These are phyloP conservation scores for Bombus huntii DNA, from an alignment of 1,140 invertebrate species.

Conservation along the genomic window DNA sequence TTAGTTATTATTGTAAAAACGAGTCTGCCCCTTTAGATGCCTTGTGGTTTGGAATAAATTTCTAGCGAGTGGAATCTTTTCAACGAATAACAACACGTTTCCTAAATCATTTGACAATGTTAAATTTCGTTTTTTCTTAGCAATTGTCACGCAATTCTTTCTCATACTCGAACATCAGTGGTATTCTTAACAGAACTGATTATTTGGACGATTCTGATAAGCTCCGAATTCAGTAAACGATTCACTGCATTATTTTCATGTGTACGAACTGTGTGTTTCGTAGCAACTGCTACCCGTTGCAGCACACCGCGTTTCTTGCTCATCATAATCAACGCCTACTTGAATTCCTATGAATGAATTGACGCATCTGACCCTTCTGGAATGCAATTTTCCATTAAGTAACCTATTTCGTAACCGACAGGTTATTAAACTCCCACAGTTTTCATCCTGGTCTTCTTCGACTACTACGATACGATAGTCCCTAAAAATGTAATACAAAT, in stretches of 20 bases:
- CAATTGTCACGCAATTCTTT: no score
- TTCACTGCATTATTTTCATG: background rate
- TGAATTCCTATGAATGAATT: background rate
- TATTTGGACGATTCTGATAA: no score
- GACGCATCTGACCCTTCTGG: constrained; percentile 18
- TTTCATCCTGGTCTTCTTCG: background rate
- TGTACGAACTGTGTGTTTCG: background rate
- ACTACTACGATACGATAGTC: background rate
- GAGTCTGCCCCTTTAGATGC: no score
- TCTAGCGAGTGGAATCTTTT: no score
- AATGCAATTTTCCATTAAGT: constrained; percentile 6
- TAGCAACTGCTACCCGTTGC: background rate
- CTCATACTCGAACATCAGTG: no score
- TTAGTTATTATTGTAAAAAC: background rate
- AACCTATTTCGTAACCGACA: background rate
- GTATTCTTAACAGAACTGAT: no score
- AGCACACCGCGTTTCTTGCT: background rate
- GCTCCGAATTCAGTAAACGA: background rate
- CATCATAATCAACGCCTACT: constrained; percentile 24
- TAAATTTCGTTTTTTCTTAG: no score
- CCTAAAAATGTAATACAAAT: background rate
- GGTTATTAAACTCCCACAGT: background rate
- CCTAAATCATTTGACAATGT: no score
- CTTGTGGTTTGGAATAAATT: background rate
- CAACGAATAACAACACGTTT: no score